Evolutionary conservation across 2,113 vertebrate genomes (phyloP).

Genomic region (Rallus limicola): DNA sequence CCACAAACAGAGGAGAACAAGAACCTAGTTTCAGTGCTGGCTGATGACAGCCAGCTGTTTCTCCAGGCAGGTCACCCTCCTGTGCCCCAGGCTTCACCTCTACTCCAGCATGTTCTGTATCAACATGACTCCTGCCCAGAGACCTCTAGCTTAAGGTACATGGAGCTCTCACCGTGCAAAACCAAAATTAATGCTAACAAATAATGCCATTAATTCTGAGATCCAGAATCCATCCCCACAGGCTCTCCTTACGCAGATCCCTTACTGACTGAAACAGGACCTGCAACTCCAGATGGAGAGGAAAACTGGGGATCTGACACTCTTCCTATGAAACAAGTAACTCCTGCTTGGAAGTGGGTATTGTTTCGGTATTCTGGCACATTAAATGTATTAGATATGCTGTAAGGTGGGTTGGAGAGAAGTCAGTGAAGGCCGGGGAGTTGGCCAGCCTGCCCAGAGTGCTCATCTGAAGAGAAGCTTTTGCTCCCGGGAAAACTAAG

Average conservation of each 20-base stretch:
- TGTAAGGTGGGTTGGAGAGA: neutral
- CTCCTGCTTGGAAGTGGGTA: neutral
- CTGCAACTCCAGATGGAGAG: neutral
- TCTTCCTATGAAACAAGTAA: neutral
- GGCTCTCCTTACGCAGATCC: neutral
- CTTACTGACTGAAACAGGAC: neutral
- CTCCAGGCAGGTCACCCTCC: neutral
- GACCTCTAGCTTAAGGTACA: neutral
- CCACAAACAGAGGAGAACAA: neutral
- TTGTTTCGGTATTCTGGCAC: neutral
- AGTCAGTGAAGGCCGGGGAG: neutral
- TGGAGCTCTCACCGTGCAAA: rapidly evolving
- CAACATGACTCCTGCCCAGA: neutral
- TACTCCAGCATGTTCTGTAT: neutral
- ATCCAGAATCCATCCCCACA: neutral
- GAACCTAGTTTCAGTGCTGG: neutral
- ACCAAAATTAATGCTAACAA: neutral
- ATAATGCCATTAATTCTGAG: rapidly evolving
- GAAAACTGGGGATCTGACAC: neutral
- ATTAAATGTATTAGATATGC: neutral
- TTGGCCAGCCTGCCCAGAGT: neutral
- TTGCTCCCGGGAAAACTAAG: conserved; percentile 15
- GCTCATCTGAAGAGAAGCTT: neutral
- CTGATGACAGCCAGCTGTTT: rapidly evolving
- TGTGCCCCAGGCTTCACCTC: neutral